Evolutionary conservation across 1,140 invertebrate species (phyloP).

Genomic region (Asobara japonica): DNA sequence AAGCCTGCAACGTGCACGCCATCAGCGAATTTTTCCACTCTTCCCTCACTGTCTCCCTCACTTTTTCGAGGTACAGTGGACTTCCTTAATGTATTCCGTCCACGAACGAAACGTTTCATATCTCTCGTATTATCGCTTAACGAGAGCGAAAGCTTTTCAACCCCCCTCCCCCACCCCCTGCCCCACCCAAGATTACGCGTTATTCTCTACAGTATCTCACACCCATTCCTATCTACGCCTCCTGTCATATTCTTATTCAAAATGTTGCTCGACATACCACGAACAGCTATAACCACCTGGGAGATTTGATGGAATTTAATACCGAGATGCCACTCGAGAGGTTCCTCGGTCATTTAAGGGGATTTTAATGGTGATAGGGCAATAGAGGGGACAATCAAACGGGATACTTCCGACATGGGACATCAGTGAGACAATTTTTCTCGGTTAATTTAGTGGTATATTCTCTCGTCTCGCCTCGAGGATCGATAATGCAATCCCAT

Average conservation of each 20-base stretch:
- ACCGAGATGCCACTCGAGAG: background rate
- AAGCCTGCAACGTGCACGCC: conserved; percentile 10
- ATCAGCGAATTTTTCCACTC: conserved; percentile 24
- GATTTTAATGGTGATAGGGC: background rate
- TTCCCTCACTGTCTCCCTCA: background rate
- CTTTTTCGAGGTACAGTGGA: background rate
- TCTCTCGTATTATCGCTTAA: conserved; percentile 33
- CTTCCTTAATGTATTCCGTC: conserved; percentile 28
- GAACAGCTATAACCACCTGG: background rate
- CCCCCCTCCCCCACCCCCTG: no score
- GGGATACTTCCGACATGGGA: background rate
- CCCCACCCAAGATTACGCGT: conserved; percentile 9
- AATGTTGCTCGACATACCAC: background rate
- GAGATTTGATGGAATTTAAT: background rate
- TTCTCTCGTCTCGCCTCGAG: no score
- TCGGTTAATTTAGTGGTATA: no score
- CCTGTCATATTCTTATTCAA: conserved; percentile 12
- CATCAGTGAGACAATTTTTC: no score
- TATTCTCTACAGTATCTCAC: background rate
- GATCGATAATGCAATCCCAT: no score
- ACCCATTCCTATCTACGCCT: background rate
- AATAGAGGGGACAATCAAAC: background rate
- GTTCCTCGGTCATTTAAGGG: background rate
- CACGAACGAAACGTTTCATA: conserved; percentile 33
- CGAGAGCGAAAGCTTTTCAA: conserved; percentile 27